Base-by-base conservation (phyloP, 2,113 vertebrate species). In the Alligator sinensis region DNA sequence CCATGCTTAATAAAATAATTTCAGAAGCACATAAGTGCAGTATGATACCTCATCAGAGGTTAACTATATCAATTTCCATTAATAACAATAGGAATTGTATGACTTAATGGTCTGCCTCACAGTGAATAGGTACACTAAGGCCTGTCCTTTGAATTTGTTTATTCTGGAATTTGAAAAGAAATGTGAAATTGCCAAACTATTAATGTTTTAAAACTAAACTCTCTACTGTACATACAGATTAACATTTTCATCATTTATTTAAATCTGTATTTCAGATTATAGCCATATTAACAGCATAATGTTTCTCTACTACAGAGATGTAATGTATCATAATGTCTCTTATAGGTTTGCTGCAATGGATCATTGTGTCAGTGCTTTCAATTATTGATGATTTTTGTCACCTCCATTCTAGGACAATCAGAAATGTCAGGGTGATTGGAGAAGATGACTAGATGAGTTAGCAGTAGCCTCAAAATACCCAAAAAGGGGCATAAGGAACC, bases 151-250 rank as follows among this genome's bases (percentile, higher is more conserved):
- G 34, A 77, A 61, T 82, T 93, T 80, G 34, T 30, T 84, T 61
- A 6, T 24, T 24, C 27, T 84, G 5, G 93, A 78, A 25, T 21
- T 5, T 14, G 62, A 89, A 75, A 74, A 89, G 38, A 58, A 84
- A 57, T 77, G 86, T 64, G 11, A 94, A 84, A 57, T 28, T 79
- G 2, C 12, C 76, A 5, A 62, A 5, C 57, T 77, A 82, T 84
- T 87, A 64, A 75, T 88, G 47, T 94, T 95, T 95, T 72, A 62
- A 91, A 95, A 92, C 19, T 59, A 61, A 78, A 57, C 70, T 93
- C 80, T 77, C 14, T 60, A 13, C 77, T 80, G 3, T 16, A 47
- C 70, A 77, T 57, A 27, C 11, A 57, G 57, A 82, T 21, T 75
- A 93, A 84, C 21, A 24, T 4, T 76, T 91, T 24, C 21, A 34